Evolutionary conservation across 2,888 invertebrate species (phyloP).

Genomic region (Patella caerulea): DNA sequence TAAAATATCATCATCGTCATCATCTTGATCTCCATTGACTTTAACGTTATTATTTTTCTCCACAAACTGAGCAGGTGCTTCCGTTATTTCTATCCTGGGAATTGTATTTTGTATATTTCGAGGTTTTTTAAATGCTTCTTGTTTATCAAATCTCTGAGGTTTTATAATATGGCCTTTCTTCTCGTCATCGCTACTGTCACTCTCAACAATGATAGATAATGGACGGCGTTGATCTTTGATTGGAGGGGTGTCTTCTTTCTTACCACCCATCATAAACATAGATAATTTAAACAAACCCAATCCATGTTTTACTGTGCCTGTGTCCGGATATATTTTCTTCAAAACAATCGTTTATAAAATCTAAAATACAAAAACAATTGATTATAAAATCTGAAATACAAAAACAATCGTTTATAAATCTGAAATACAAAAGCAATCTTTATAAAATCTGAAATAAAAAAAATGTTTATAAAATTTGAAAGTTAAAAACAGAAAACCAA

Average conservation of each 20-base stretch:
- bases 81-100: not conserved
- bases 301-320: too few species aligned
- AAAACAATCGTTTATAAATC: too few species aligned
- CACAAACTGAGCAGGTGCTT: conserved; percentile 46
- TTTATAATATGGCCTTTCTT: not conserved
- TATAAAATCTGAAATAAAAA: too few species aligned
- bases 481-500: too few species aligned
- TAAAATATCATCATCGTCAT: not conserved
- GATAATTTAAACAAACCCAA: too few species aligned
- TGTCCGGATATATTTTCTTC: too few species aligned
- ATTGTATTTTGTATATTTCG: not conserved
- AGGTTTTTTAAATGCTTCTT: not conserved
- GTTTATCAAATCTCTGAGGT: too few species aligned
- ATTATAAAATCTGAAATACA: too few species aligned
- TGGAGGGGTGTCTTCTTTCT: conserved; percentile 24
- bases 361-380: too few species aligned
- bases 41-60: conserved; percentile 33
- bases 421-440: too few species aligned
- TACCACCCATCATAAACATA: conserved; percentile 25
- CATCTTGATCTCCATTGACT: not conserved
- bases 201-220: conserved; percentile 29
- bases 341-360: too few species aligned
- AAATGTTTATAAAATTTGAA: too few species aligned
- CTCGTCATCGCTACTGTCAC: conserved; percentile 14
- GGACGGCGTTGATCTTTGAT: conserved; percentile 21